Base-by-base conservation (phyloP, 2,888 invertebrate genomes). In the Silvanus unidentatus region DNA sequence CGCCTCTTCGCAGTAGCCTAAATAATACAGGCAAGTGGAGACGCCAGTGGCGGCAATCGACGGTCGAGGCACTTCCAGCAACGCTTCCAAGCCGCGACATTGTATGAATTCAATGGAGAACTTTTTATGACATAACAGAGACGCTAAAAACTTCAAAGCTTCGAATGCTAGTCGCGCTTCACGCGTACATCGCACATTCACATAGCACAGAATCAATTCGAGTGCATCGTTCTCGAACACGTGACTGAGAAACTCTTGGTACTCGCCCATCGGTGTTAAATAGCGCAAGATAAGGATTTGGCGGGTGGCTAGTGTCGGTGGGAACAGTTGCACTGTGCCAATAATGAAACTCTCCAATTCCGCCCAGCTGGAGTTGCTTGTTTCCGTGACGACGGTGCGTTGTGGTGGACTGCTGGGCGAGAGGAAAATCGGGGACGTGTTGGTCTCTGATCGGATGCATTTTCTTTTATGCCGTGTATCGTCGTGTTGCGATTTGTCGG, bases 1-100 rank as follows among this genome's bases (percentile, higher is more conserved):
- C 1, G 96, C 94, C 71, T 98, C 97, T 67, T 95, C 95, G 66
- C 92, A 94, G 73, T 96, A 97, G 0, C 95, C 94, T 44, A 99
- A 76, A 73, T 97, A 98, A 73, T 97, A 98, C 28, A 99, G 77
- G 58, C 96, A 95, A 50, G 97, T 90, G 0, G 96, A 92, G 1
- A 97, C 96, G 10, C 94, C 98, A 0, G 96, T 96, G 1, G 97
- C 93, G 0, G 97, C 94, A 40, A 97, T 86, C 27, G 95, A 94
- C 0, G 95, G 96, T 22, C 93, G 78, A 0, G 94, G 92, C 1
- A 99, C 91, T 66, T 89, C 87, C 10, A 98, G 75, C 40, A 98
- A 77, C 43, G 53, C 84, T 75, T 86, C 85, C 36, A 99, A 70
- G 0, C 97, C 98, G 16, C 88, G 87, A 66, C 84, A 82, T 45